These are phyloP conservation scores for Harpagus bidentatus DNA, from an alignment of 2,113 vertebrate species.

Conservation along the genomic window DNA sequence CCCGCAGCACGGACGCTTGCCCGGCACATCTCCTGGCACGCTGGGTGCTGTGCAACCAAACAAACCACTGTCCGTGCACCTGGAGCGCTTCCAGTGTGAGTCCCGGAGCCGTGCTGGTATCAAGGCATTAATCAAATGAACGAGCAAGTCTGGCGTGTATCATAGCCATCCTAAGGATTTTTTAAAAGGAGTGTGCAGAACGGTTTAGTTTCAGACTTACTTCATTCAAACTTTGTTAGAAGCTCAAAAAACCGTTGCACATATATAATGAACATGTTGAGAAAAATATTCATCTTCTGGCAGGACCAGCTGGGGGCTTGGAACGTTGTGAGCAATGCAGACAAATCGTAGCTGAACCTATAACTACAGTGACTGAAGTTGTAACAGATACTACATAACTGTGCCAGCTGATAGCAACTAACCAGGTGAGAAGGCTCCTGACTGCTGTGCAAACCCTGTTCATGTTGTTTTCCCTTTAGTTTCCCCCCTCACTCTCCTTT, in stretches of 20 bases:
- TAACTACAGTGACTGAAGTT: neutral
- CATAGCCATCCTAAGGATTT: neutral
- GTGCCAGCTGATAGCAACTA: neutral
- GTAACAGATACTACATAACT: neutral
- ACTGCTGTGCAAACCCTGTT: neutral
- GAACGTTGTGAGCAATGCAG: neutral
- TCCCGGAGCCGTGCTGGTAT: rapidly evolving
- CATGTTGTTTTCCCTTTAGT: neutral
- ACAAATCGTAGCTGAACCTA: neutral
- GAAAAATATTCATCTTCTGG: neutral
- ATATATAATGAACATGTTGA: too few relatives aligned
- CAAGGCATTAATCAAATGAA: neutral
- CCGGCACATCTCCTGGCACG: rapidly evolving
- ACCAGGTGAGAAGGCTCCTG: neutral
- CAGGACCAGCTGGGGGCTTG: neutral
- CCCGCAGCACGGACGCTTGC: rapidly evolving
- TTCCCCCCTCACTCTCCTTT: neutral
- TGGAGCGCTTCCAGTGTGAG: too few relatives aligned
- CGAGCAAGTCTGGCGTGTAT: neutral
- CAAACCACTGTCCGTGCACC: rapidly evolving
- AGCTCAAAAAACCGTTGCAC: neutral
- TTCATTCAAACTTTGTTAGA: neutral
- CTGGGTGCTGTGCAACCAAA: too few relatives aligned
- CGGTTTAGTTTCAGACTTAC: neutral
- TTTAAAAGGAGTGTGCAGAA: neutral